Evolutionary conservation across 2,113 vertebrate genomes (phyloP).

Genomic region (Kryptolebias marmoratus): DNA sequence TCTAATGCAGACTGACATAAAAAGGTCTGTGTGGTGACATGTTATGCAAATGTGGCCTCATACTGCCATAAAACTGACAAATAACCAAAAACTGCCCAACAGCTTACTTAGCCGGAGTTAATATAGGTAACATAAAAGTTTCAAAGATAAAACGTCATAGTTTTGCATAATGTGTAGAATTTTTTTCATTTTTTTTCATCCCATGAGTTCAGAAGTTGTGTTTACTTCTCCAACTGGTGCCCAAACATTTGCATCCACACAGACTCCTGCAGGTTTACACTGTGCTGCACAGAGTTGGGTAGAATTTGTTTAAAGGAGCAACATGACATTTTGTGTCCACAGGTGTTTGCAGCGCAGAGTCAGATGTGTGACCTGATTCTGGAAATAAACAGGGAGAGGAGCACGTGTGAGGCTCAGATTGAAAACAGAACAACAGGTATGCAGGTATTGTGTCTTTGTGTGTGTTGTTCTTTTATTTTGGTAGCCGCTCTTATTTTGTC

Average conservation of each 20-base stretch:
- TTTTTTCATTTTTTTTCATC: too few relatives aligned
- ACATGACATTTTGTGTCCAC: constrained; percentile 26
- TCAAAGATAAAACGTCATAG: too few relatives aligned
- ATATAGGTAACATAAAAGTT: too few relatives aligned
- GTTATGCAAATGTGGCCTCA: neutral
- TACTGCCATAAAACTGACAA: neutral
- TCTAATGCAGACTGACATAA: too few relatives aligned
- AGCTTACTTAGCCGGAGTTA: neutral
- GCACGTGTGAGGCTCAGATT: constrained; percentile 57
- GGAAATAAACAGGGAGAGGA: constrained; percentile 62
- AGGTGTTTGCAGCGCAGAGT: constrained; percentile 58
- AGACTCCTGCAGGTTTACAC: neutral
- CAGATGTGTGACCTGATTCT: constrained; percentile 72
- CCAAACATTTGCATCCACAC: neutral
- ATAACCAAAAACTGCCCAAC: neutral
- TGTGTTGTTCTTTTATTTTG: neutral
- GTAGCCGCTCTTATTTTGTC: neutral
- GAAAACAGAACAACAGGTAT: constrained; percentile 73
- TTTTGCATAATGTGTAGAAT: too few relatives aligned
- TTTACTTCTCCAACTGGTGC: neutral
- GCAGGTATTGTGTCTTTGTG: neutral
- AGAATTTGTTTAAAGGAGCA: neutral
- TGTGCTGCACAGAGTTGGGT: neutral
- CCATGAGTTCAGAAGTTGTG: neutral
- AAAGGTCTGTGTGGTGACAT: too few relatives aligned